Evolutionary conservation across 2,888 invertebrate species (phyloP), one percentile per base, ranked within the genome.

Genomic region (Drosophila acutilabella): DNA sequence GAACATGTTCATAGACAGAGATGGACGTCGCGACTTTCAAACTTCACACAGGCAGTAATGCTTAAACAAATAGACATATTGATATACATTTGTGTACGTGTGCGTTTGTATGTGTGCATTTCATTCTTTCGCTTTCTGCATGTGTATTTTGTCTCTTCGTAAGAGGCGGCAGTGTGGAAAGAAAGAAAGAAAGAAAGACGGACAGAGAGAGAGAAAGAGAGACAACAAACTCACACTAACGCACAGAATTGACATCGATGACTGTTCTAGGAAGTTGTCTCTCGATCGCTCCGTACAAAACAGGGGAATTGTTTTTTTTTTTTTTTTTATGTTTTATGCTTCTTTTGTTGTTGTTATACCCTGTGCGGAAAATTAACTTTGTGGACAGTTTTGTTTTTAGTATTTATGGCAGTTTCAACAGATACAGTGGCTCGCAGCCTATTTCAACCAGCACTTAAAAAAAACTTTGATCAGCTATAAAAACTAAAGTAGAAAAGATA

Each of bases 211-310:
- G n/a, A 11, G n/a, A 38, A 4, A 40, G n/a, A 36, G 33, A 36
- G 36, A 13, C 36, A 36, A 38, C 23, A 26, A 36, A 47, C 14
- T 36, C 18, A 45, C 26, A 52, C 30, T 20, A 13, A 50, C 26
- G 14, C 18, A 26, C 16, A 50, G 30, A 16, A 54, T 30, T 52
- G 36, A 26, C 23, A 61, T 42, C 26, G 48, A 33, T 42, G 23
- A 36, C 33, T 45, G 30, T 78, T 75, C 78, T 75, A 68, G 54
- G 69, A 75, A 75, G 42, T 60, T 45, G 14, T 44, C 23, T 38
- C 23, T 42, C 30, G 62, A 71, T 78, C 64, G 48, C 36, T 11
- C 26, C 38, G 47, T 6, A 13, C n/a, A 38, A 36, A n/a, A 54
- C 50, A 11, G 45, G 20, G 42, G 52, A 41, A 38, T 64, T 52